Percentiles rank a stretch among this genome's conserved stretches.
phyloP scores from a whole-genome alignment of 2,888 invertebrate species.

The Apodemia hepburni region DNA sequence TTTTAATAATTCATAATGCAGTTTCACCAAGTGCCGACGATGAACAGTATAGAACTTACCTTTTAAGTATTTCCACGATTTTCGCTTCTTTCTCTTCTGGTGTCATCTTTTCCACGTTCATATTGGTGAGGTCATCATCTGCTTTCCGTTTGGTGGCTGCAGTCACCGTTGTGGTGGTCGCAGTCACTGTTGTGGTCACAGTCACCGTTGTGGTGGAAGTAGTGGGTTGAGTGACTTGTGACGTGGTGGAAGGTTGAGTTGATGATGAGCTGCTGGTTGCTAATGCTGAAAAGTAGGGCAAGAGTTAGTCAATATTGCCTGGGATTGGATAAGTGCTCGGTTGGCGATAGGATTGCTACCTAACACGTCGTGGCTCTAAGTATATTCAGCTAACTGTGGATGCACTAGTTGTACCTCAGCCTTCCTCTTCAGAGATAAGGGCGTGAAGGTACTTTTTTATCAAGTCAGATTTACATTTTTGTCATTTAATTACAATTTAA shows the following conservation, averaged over 20 bases:
- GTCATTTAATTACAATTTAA: background rate
- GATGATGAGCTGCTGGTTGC: constrained; percentile 1
- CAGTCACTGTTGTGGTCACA: constrained; percentile 21
- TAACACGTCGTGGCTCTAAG: too few relatives aligned
- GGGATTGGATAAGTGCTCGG: too few relatives aligned
- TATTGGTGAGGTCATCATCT: constrained; percentile 38
- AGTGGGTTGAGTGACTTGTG: constrained; percentile 25
- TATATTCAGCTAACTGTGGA: too few relatives aligned
- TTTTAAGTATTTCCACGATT: constrained; percentile 52
- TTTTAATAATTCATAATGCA: too few relatives aligned
- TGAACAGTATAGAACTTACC: too few relatives aligned
- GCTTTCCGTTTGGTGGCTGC: constrained; percentile 43
- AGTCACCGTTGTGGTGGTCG: constrained; percentile 27
- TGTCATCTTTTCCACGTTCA: constrained; percentile 41
- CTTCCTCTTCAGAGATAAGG: too few relatives aligned
- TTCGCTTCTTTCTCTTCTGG: constrained; percentile 51
- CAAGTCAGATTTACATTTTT: background rate
- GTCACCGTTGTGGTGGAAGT: constrained; percentile 20
- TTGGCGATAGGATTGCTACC: too few relatives aligned
- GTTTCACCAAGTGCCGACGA: too few relatives aligned
- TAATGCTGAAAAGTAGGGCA: background rate
- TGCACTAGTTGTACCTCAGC: too few relatives aligned
- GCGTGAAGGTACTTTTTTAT: background rate
- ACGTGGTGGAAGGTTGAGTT: background rate
- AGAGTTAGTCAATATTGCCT: background rate